Evolutionary conservation across 92 coral and sea anemone genomes (phyloP), one percentile per base, ranked within the genome.

Genomic region (Heliopora coerulea): DNA sequence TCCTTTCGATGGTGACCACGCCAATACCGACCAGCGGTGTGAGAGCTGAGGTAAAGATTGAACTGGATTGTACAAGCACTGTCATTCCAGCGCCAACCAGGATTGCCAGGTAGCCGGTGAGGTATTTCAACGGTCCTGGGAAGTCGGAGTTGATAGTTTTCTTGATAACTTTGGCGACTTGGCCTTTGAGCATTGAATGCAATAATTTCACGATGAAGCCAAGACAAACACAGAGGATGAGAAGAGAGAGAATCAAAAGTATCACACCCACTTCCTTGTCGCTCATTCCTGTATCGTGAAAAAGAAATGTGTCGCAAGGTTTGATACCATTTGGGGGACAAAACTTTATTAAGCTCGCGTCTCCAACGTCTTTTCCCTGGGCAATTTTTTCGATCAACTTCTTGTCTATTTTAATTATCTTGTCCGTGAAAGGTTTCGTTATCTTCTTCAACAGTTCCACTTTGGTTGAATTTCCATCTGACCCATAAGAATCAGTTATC

Each of bases 11-110:
- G 59, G 86, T 49, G 25, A 92, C 96, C 0, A 92, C 97, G 39
- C 97, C 97, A 65, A 92, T 89, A 48, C 97, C 97, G 59, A 92
- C 91, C 73, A 92, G 75, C 2, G 97, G 97, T 25, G 97, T 92
- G 6, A 92, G 88, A 28, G 97, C 97, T 13, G 97, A 92, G n/a
- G 97, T 92, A 80, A 92, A 92, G 78, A 92, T 92, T 65, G 97
- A 92, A 79, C 97, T 92, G 48, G 97, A 92, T 79, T 92, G 97
- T 0, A 92, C 96, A 65, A 92, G 74, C 73, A 92, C 85, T 3
- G 97, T 92, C 88, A 92, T 83, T 0, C 96, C 96, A 52, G 97
- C 97, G 49, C 98, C 98, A 56, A 93, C 83, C 46, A 93, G 21
- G 31, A 93, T 89, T 49, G 93, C 93, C 56, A 93, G 72, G 89